A percentile compares a stretch with the other conserved stretches of the same genome.
Evolutionary conservation across 2,797 vertebrate genomes (phyloP).

Genomic region (Labeo calbasu): DNA sequence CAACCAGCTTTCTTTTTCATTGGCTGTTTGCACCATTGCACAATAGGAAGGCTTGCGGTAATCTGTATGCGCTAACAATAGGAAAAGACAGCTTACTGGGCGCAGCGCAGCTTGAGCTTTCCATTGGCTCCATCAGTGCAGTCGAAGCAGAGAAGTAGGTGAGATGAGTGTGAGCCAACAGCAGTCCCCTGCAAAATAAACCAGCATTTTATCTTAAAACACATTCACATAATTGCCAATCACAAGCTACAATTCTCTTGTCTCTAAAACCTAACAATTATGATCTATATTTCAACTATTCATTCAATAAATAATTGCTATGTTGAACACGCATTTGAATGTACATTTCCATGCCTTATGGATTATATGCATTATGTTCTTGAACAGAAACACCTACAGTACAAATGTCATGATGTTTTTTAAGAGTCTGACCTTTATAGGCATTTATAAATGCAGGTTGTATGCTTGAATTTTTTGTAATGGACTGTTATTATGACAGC

Average conservation of each 20-base stretch:
- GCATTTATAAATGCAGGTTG: background rate
- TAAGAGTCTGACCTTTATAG: constrained; percentile 9
- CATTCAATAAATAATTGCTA: background rate
- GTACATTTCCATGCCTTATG: background rate
- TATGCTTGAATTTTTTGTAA: background rate
- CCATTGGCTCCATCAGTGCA: constrained; percentile 34
- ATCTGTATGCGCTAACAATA: constrained; percentile 29
- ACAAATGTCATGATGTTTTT: background rate
- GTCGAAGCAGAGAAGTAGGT: constrained; percentile 7
- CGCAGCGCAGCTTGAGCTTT: constrained; percentile 31
- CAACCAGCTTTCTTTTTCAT: background rate
- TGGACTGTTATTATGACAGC: background rate
- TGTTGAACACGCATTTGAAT: background rate
- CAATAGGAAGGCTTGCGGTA: constrained; percentile 17
- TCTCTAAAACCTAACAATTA: background rate
- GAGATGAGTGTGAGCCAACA: background rate
- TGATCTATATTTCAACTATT: background rate
- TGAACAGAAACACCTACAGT: background rate
- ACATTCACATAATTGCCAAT: background rate
- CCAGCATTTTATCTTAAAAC: constrained; percentile 16
- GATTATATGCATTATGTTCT: background rate
- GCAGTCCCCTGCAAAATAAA: constrained; percentile 1
- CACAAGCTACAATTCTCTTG: background rate
- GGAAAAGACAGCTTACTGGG: constrained; percentile 15
- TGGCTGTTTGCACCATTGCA: constrained; percentile 22